Evolutionary conservation across 2,113 vertebrate species (phyloP), one percentile per base, ranked within the genome.

Genomic region (Poeciliopsis prolifica): DNA sequence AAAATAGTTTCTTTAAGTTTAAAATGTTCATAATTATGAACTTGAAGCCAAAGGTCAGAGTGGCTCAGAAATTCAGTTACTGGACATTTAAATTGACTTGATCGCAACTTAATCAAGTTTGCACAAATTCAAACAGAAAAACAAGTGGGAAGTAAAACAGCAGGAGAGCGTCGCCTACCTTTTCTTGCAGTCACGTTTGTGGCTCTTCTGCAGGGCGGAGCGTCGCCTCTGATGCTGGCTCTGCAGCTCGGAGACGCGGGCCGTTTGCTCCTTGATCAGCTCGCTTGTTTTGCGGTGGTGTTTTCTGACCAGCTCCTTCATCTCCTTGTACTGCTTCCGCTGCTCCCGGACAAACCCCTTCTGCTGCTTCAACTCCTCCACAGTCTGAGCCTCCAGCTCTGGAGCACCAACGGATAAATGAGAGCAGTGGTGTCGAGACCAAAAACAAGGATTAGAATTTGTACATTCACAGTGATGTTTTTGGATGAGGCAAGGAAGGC

Each of bases 271-370:
- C 87, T 97, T 98, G 86, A 99, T 98, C 68, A 99, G 93, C 87
- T 99, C 98, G 0, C 94, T 96, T 72, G 97, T 98, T 92, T 97
- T 98, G 93, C 97, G 97, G 91, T 98, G 96, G 81, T 99, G 98
- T 73, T 94, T 97, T 82, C 97, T 96, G 2, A 98, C 95, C 80
- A 99, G 94, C 78, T 99, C 98, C 92, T 99, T 99, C 95, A 99
- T 97, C 89, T 99, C 98, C 85, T 99, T 99, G 94, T 99, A 99
- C 91, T 99, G 97, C 68, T 96, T 98, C 88, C 96, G 96, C 72
- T 99, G 97, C 80, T 99, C 97, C 8, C 97, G 95, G 30, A 98
- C 96, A 68, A 98, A 98, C 0, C 95, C 92, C 76, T 99, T 99
- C 88, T 97, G 96, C 72, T 99, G 98, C 86, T 98, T 98, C 60